Conservation (phyloP, 2,113 vertebrate genomes). For the Pipa parva region DNA sequence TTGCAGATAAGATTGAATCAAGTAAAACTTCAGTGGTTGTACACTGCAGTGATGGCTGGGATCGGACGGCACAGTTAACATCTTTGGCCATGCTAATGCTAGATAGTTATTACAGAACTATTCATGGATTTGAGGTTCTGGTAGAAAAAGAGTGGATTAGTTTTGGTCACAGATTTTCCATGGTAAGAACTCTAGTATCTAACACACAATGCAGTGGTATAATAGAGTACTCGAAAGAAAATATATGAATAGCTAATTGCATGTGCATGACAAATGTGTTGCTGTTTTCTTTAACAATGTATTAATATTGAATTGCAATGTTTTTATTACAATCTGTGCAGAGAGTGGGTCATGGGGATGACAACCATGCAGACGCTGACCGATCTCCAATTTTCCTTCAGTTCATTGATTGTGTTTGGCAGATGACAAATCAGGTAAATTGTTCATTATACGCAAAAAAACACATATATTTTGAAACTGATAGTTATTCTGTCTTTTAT, state of each 20-base stretch:
- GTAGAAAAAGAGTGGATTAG: constrained; percentile 96
- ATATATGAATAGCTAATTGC: no score
- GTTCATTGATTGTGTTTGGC: constrained; percentile 97
- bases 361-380: constrained; percentile 87
- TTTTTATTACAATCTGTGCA: constrained; percentile 45
- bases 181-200: constrained; percentile 65
- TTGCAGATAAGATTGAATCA: constrained; percentile 88
- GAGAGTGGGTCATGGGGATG: constrained; percentile 89
- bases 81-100: constrained; percentile 94
- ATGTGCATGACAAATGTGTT: no score
- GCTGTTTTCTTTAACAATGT: no score
- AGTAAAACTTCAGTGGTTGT: constrained; percentile 92
- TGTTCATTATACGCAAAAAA: not conserved
- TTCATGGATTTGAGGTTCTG: constrained; percentile 87
- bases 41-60: constrained; percentile 95
- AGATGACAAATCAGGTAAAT: constrained; percentile 91
- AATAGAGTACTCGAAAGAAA: no score
- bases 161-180: constrained; percentile 89
- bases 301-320: not conserved
- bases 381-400: constrained; percentile 94
- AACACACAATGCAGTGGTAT: no score
- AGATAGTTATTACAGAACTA: constrained; percentile 88
- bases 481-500: no score
- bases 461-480: no score
- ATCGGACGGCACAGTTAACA: constrained; percentile 88